Evolutionary conservation across 2,113 vertebrate genomes (phyloP), one percentile per base, ranked within the genome.

Genomic region (Solea solea): DNA sequence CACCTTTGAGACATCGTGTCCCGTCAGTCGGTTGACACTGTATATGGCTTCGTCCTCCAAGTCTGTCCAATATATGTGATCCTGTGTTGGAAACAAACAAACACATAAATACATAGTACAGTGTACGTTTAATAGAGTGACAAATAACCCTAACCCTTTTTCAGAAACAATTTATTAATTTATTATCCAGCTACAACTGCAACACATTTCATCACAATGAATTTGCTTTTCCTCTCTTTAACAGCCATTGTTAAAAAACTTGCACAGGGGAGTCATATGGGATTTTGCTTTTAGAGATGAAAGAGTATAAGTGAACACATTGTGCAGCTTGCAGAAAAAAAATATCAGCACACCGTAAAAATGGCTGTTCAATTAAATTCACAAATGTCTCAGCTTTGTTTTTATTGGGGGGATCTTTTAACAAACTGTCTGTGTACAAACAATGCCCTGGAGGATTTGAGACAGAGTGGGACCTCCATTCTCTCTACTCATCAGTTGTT

Each of bases 21-120:
- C 97, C 0, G 93, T 99, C 86, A 98, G 91, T 44, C 97, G 89
- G 91, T 97, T 98, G 60, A 94, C 96, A 0, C 97, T 98, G 93
- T 98, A 98, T 72, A 99, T 98, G 0, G 96, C 96, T 78, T 98
- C 97, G 0, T 97, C 96, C 85, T 98, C 97, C 81, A 98, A 81
- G 88, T 99, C 97, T 9, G 97, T 98, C 97, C 97, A 99, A 83
- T 96, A 99, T 14, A 99, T 88, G 48, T 91, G 96, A 90, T 99
- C 98, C 98, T 99, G 89, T 14, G 57, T n/a, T 54, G 14, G 69
- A 72, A 67, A 48, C 14, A 15, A 49, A 49, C 14, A 49, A 49
- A 15, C 48, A 7, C n/a, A 21, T 16, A 25, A 14, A 7, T 54
- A 27, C 3, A 34, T 34, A 34, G 34, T 34, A 34, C 34, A 34